Conservation (phyloP, 2,113 vertebrate species). For the Panurus biarmicus region DNA sequence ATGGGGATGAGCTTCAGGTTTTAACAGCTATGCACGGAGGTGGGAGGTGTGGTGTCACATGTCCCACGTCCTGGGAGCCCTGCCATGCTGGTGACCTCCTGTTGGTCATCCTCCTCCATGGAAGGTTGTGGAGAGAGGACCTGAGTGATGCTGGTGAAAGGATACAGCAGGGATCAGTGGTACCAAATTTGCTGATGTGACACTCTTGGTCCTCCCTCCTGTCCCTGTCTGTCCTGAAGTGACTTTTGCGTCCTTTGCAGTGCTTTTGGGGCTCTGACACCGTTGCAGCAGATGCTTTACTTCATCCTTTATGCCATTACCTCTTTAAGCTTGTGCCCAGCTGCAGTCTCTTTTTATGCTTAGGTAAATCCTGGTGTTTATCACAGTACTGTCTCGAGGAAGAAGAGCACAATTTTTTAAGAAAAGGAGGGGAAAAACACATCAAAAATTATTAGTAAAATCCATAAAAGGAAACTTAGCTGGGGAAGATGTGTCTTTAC, state of each 20-base stretch:
- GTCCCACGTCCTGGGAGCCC: background rate
- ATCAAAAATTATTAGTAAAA: background rate
- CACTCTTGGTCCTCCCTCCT: background rate
- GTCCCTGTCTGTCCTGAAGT: background rate
- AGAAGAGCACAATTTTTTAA: background rate
- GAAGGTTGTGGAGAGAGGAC: background rate
- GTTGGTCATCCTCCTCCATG: background rate
- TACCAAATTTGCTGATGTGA: background rate
- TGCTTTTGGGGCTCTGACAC: background rate
- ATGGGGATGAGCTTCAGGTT: background rate
- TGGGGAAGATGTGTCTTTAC: background rate
- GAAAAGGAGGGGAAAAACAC: background rate
- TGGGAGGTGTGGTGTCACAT: background rate
- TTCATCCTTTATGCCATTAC: background rate
- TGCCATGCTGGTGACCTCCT: background rate
- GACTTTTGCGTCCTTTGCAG: background rate
- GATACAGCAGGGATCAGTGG: background rate
- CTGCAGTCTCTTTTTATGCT: background rate
- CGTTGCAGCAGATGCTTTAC: background rate
- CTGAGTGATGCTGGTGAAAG: background rate
- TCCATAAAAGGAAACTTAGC: constrained; percentile 25
- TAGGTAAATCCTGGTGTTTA: background rate
- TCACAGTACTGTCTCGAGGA: background rate
- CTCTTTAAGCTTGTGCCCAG: background rate
- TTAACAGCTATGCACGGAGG: background rate